Base-by-base conservation (phyloP, 2,888 invertebrate genomes). In the Drosophila mimetica region DNA sequence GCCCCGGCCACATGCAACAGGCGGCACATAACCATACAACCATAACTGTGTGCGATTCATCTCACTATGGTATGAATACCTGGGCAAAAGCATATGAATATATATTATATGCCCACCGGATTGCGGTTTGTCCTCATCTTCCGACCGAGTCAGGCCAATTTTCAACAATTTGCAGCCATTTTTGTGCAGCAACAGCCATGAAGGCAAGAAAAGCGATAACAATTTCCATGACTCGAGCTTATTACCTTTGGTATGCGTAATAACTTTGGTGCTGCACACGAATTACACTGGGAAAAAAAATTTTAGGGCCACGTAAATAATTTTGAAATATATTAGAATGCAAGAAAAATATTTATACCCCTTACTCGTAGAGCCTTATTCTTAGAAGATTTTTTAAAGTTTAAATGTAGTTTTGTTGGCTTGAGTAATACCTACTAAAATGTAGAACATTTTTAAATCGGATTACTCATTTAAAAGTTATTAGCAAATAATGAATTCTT, bases 181-280 rank as follows among this genome's bases (percentile, higher is more conserved):
- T 73, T 53, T 42, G 59, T 42, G 41, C 18, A 52, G 28, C 39
- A 18, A 30, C 25, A 28, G 28, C 41, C 41, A 18, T 20, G 7
- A 14, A 8, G 18, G 63, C 65, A 59, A 34, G 52, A 41, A 51
- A 50, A 65, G 58, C 51, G 50, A 51, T 46, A 60, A 58, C 61
- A 70, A 66, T 73, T 73, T 73, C 39, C 67, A 73, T 60, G 55
- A 46, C 53, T 67, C 22, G 54, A 54, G 59, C 61, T 67, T 72
- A 72, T 72, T 74, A 67, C 61, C 70, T 57, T 32, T 75, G 75
- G 74, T 69, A 75, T 74, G 75, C 71, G 63, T 75, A 67, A 75
- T 75, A 66, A 71, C 58, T 71, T 74, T 57, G 58, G 66, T 60
- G 57, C 53, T 57, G 67, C 55, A n/a, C 67, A 53, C 36, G 34